phyloP scores from a whole-genome alignment of 1,140 invertebrate species.

The Stenopsyche tienmushanensis region DNA sequence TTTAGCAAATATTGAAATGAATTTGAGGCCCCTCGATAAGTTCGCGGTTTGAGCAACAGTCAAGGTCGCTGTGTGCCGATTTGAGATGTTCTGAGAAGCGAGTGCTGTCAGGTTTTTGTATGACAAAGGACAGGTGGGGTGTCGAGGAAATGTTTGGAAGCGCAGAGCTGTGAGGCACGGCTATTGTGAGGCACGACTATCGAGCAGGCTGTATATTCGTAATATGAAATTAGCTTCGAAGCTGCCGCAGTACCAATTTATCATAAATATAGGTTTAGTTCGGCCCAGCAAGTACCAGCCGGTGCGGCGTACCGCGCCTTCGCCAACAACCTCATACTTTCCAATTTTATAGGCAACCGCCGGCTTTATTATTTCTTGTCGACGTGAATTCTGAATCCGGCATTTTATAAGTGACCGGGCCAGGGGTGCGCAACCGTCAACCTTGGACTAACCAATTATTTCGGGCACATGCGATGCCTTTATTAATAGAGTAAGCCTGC shows the following conservation, averaged over 20 bases:
- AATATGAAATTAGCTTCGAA: constrained; percentile 39
- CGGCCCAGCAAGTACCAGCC: constrained; percentile 18
- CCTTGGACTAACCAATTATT: no score
- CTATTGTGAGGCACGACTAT: not conserved
- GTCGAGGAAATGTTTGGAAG: no score
- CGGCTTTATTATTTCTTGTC: constrained; percentile 30
- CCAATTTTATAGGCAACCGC: constrained; percentile 22
- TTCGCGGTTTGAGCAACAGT: no score
- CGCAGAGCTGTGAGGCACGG: not conserved
- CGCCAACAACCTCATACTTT: constrained; percentile 17
- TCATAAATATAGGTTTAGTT: constrained; percentile 41
- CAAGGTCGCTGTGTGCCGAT: no score
- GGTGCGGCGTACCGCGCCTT: not conserved
- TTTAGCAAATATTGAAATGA: no score
- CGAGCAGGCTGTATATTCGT: not conserved
- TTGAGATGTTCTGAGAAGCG: no score
- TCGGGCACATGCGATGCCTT: no score
- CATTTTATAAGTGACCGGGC: constrained; percentile 31
- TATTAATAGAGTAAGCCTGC: no score
- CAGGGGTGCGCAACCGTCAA: not conserved
- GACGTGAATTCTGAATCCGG: constrained; percentile 33
- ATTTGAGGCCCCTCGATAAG: no score
- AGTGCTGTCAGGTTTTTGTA: no score
- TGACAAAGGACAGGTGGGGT: no score
- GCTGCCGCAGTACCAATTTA: constrained; percentile 40